phyloP scores from a whole-genome alignment of 1,140 invertebrate genomes.

The Lepidostoma basale region DNA sequence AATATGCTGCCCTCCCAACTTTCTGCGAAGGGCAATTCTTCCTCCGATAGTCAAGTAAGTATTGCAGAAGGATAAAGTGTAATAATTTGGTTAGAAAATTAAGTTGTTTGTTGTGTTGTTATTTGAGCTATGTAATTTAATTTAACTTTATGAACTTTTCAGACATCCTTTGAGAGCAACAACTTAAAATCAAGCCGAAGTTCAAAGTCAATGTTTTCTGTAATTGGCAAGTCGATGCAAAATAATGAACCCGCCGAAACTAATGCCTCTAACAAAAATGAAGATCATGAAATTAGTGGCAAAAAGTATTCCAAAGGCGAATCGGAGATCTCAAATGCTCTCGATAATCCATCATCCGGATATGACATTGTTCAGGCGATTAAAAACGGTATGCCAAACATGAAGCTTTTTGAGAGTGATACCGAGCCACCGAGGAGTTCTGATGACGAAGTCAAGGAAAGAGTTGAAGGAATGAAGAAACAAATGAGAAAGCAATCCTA shows the following conservation, averaged over 20 bases:
- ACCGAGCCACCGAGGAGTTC: slow-evolving; percentile 51
- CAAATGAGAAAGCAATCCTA: slow-evolving; percentile 48
- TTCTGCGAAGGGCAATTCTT: slow-evolving; percentile 33
- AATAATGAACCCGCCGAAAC: slow-evolving; percentile 49
- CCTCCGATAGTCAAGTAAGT: slow-evolving; percentile 30
- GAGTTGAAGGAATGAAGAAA: slow-evolving; percentile 50
- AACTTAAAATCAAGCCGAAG: slow-evolving; percentile 20
- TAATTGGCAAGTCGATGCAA: slow-evolving; percentile 14
- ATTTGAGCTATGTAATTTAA: not conserved
- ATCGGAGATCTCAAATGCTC: slow-evolving; percentile 49
- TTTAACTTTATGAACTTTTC: not conserved
- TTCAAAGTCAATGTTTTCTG: slow-evolving; percentile 20
- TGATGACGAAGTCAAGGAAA: slow-evolving; percentile 55
- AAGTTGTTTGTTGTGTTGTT: not conserved
- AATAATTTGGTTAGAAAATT: too few relatives aligned
- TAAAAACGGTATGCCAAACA: slow-evolving; percentile 56
- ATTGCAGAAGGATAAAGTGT: too few relatives aligned
- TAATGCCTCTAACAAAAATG: slow-evolving; percentile 47
- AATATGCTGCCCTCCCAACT: not conserved
- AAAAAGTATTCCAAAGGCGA: slow-evolving; percentile 35
- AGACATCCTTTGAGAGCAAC: slow-evolving; percentile 3
- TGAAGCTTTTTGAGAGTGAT: slow-evolving; percentile 53
- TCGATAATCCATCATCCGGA: slow-evolving; percentile 50
- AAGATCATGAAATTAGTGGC: not conserved
- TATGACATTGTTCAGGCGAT: slow-evolving; percentile 55